phyloP scores from a whole-genome alignment of 2,888 invertebrate species.

The Thera obeliscata region DNA sequence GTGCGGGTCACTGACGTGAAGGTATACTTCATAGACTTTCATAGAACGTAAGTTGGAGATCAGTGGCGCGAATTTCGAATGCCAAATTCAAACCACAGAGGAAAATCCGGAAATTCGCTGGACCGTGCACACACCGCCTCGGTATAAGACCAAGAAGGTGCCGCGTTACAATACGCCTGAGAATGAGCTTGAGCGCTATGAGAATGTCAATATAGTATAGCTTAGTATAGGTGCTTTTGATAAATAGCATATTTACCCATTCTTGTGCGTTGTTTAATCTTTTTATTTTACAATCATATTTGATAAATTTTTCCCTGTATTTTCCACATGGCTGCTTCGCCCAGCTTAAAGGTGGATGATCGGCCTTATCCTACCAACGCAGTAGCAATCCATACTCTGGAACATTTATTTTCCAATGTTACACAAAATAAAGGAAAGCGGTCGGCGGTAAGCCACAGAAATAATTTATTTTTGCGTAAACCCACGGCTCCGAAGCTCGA shows the following conservation, averaged over 20 bases:
- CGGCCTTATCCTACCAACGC: slow-evolving; percentile 20
- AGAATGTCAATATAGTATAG: too few relatives aligned
- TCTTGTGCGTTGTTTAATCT: background rate
- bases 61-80: too few relatives aligned
- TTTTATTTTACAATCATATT: background rate
- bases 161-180: too few relatives aligned
- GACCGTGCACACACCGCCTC: too few relatives aligned
- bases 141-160: too few relatives aligned
- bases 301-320: background rate
- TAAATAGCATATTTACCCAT: background rate
- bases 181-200: too few relatives aligned
- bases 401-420: slow-evolving; percentile 36
- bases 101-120: too few relatives aligned
- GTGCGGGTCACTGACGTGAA: too few relatives aligned
- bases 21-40: background rate
- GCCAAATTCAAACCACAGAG: too few relatives aligned
- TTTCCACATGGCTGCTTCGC: background rate
- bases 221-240: too few relatives aligned
- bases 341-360: slow-evolving; percentile 6
- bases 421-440: slow-evolving; percentile 32
- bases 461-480: slow-evolving; percentile 40
- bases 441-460: slow-evolving; percentile 37
- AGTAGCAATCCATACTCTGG: slow-evolving; percentile 18
- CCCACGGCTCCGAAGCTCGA: slow-evolving; percentile 25
- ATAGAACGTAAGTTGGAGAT: too few relatives aligned